Percentiles rank a stretch among this genome's conserved stretches.
phyloP scores from a whole-genome alignment of 2,113 vertebrate species.

The Antigone vipio region DNA sequence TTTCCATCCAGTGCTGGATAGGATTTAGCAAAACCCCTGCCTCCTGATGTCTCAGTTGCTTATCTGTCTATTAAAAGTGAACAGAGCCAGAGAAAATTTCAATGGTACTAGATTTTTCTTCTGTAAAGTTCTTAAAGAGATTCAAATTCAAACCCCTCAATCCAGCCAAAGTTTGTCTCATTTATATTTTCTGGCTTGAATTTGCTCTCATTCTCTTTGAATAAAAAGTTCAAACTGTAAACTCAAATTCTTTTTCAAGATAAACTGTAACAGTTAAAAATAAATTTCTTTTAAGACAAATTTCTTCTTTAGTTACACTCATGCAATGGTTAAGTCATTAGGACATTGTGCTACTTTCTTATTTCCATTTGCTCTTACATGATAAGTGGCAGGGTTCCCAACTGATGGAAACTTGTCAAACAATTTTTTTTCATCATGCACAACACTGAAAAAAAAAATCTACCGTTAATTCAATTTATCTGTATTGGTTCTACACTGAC shows the following conservation, averaged over 20 bases:
- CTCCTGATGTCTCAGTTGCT: neutral
- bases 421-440: neutral
- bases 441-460: accelerated
- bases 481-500: neutral
- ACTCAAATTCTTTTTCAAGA: neutral
- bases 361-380: neutral
- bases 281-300: neutral
- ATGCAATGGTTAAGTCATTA: neutral
- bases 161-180: neutral
- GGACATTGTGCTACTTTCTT: neutral
- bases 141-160: neutral
- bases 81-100: neutral
- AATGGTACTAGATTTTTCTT: neutral
- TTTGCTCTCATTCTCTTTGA: neutral
- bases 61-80: neutral
- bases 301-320: neutral
- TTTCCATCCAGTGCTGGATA: neutral
- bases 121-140: neutral
- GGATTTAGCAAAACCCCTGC: neutral
- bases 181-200: neutral
- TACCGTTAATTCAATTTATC: neutral
- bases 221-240: neutral
- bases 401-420: neutral
- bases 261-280: neutral
- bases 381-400: neutral